Conservation (phyloP, 2,113 vertebrate genomes). For the Sisor rabdophorus region DNA sequence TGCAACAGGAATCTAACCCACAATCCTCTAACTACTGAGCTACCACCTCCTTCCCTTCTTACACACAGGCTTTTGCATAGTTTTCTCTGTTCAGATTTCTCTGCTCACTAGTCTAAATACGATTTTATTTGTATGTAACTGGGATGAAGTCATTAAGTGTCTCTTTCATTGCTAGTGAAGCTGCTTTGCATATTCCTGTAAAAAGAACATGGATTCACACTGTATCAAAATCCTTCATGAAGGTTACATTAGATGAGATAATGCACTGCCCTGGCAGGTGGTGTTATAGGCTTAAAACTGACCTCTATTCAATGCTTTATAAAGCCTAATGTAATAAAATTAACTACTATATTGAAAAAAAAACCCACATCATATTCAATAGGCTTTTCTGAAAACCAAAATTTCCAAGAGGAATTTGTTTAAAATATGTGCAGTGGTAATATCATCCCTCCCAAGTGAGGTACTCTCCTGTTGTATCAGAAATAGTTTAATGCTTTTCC, state of each 20-base stretch:
- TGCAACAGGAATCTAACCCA: too few relatives aligned
- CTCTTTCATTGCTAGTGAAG: slow-evolving; percentile 20
- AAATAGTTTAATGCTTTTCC: slow-evolving; percentile 65
- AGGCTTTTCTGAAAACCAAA: slow-evolving; percentile 13
- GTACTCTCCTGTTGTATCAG: slow-evolving; percentile 61
- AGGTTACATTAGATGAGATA: slow-evolving; percentile 29
- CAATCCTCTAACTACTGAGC: too few relatives aligned
- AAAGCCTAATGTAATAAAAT: slow-evolving; percentile 15
- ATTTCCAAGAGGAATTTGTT: slow-evolving; percentile 42
- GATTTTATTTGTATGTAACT: too few relatives aligned
- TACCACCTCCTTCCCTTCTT: too few relatives aligned
- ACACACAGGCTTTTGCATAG: slow-evolving; percentile 10
- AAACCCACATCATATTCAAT: neutral
- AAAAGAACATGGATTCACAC: slow-evolving; percentile 31
- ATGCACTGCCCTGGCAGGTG: slow-evolving; percentile 7
- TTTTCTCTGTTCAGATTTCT: slow-evolving; percentile 4
- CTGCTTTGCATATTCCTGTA: slow-evolving; percentile 30
- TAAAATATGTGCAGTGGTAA: slow-evolving; percentile 64
- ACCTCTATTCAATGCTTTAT: slow-evolving; percentile 2
- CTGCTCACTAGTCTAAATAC: neutral
- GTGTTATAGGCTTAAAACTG: slow-evolving; percentile 1
- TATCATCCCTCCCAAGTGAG: slow-evolving; percentile 66
- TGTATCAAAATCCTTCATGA: slow-evolving; percentile 38
- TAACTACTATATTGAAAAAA: too few relatives aligned
- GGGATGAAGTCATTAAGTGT: slow-evolving; percentile 31